A percentile compares a stretch with the other conserved stretches of the same genome.
These are phyloP conservation scores for Drosophila kambysellisi DNA, from an alignment of 2,888 invertebrate species.

Conservation along the genomic window DNA sequence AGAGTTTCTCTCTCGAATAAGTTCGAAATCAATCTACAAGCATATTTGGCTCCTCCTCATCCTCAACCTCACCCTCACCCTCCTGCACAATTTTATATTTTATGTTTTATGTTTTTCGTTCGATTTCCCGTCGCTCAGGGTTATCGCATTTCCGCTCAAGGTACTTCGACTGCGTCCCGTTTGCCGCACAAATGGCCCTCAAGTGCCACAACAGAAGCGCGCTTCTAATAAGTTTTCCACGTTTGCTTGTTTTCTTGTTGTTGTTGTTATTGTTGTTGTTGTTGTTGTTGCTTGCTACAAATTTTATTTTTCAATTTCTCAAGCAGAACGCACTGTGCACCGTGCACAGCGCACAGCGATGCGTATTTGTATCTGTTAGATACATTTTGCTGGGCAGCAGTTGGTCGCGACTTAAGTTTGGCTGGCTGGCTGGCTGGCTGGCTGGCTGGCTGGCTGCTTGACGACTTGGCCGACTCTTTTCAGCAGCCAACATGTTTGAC, in stretches of 20 bases:
- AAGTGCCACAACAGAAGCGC: constrained; percentile 44
- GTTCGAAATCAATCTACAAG: background rate
- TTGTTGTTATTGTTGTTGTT: background rate
- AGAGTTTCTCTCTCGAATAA: background rate
- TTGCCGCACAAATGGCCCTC: constrained; percentile 49
- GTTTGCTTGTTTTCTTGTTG: constrained; percentile 18
- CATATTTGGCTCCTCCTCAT: background rate
- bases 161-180: constrained; percentile 47
- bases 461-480: constrained; percentile 63
- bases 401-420: constrained; percentile 22
- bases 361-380: constrained; percentile 30
- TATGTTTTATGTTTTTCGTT: constrained; percentile 39
- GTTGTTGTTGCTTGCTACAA: background rate
- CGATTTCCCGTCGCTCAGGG: constrained; percentile 71
- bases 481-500: constrained; percentile 73
- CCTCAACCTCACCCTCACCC: background rate
- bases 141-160: constrained; percentile 79
- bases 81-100: background rate
- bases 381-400: constrained; percentile 27
- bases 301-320: constrained; percentile 26
- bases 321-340: constrained; percentile 35
- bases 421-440: constrained; percentile 15
- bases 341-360: constrained; percentile 1
- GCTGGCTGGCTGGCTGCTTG: constrained; percentile 42
- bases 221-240: constrained; percentile 54